phyloP scores from a whole-genome alignment of 2,113 vertebrate genomes.

The Micronycteris hirsuta region DNA sequence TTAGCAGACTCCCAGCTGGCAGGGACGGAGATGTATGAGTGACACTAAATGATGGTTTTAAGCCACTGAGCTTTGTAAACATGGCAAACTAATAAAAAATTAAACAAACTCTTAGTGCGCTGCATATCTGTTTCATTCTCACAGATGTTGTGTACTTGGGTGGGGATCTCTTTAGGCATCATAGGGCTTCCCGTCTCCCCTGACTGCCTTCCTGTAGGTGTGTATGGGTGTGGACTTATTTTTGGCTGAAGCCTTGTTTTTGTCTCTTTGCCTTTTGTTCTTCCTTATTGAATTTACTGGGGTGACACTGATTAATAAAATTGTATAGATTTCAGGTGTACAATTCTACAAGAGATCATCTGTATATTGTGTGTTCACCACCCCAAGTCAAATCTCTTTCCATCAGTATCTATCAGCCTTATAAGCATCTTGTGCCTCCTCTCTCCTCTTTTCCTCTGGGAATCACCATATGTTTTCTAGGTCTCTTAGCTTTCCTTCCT shows the following conservation, averaged over 20 bases:
- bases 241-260: background rate
- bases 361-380: background rate
- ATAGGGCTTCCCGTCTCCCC: background rate
- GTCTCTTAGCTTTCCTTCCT: background rate
- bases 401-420: background rate
- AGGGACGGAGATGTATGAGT: background rate
- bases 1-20: background rate
- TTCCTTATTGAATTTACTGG: background rate
- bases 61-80: background rate
- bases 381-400: background rate
- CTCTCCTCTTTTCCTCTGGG: background rate
- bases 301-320: background rate
- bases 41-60: background rate
- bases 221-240: background rate
- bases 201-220: background rate
- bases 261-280: background rate
- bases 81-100: background rate
- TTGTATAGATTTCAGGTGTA: background rate
- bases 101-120: background rate
- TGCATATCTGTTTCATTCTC: background rate
- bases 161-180: background rate
- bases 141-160: background rate
- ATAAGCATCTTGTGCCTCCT: background rate
- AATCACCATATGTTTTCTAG: background rate
- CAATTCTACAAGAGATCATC: background rate